Evolutionary conservation across 2,797 vertebrate genomes (phyloP), one percentile per base, ranked within the genome.

Genomic region (Pseudopleuronectes americanus): DNA sequence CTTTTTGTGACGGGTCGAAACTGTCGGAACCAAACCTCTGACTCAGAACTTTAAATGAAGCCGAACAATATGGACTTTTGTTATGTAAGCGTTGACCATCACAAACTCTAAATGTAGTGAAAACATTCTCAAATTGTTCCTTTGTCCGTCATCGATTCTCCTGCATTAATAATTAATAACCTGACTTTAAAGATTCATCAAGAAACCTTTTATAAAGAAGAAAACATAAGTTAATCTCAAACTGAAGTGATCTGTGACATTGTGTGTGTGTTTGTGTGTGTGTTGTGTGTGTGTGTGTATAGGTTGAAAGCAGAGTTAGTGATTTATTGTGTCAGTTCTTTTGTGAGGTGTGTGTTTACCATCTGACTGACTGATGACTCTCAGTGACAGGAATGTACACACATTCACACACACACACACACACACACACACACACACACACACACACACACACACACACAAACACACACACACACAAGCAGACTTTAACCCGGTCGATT

Each of bases 331-430:
- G 69, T 73, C 59, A 60, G 51, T 26, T 72, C 69, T 65, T 68
- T 65, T 65, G 64, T 65, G 45, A 59, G 14, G 36, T 57, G 28
- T 41, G 45, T 68, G 48, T 77, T 57, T 58, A 53, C 41, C 54
- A 72, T 68, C 43, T 51, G 57, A 70, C 41, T 74, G 71, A 70
- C 66, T 1, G 14, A 62, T 80, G 71, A 71, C 41, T 19, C 48
- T 49, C 48, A 70, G 60, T 51, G 68, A 73, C 68, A 63, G 22
- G 49, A 52, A 52, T 24, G 22, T 16, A 21, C 26, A 57, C 61
- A 62, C 43, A 47, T 41, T 26, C 51, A 55, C 26, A 28, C 55
- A 14, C 47, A 21, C 47, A 49, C 47, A 49, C n/a, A 49, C 19
- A 23, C 22, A 47, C 45, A 47, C 45, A 47, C 43, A 26, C 31